A percentile compares a stretch with the other conserved stretches of the same genome.
Conservation (phyloP, 2,113 vertebrate species). For the Pygoscelis antarcticus region DNA sequence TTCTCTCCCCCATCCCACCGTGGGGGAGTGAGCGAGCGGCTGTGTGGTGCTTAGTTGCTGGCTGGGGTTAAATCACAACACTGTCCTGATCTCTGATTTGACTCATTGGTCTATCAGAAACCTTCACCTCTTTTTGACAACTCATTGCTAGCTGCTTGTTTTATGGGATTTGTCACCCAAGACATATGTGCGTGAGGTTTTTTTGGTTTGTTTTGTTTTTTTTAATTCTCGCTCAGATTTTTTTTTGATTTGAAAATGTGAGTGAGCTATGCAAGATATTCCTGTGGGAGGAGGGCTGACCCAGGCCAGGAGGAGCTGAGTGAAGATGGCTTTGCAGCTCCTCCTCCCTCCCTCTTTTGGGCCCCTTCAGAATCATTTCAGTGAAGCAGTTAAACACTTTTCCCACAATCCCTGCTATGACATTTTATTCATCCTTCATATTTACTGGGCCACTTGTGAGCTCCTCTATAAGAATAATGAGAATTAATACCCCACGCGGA, state of each 20-base stretch:
- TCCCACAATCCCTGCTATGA: neutral
- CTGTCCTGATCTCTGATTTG: neutral
- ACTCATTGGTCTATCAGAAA: neutral
- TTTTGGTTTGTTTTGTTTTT: neutral
- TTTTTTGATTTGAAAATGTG: neutral
- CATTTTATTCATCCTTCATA: constrained; percentile 21
- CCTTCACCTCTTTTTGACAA: neutral
- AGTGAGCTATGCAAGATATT: neutral
- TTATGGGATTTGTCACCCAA: neutral
- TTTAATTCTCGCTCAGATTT: neutral
- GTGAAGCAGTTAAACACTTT: constrained; percentile 31
- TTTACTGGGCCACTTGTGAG: constrained; percentile 20
- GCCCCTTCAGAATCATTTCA: constrained; percentile 25
- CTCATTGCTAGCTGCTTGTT: neutral
- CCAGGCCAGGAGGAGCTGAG: constrained; percentile 12
- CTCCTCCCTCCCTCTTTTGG: constrained; percentile 16
- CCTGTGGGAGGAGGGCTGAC: neutral
- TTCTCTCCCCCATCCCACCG: too few relatives aligned
- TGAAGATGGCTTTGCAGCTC: constrained; percentile 14
- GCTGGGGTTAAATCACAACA: too few relatives aligned
- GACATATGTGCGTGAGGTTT: neutral
- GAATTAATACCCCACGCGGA: neutral
- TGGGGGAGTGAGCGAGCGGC: too few relatives aligned
- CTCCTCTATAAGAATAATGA: constrained; percentile 1
- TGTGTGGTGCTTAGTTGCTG: too few relatives aligned